Base-by-base conservation (phyloP, 2,888 invertebrate genomes). In the Amiota mariae region DNA sequence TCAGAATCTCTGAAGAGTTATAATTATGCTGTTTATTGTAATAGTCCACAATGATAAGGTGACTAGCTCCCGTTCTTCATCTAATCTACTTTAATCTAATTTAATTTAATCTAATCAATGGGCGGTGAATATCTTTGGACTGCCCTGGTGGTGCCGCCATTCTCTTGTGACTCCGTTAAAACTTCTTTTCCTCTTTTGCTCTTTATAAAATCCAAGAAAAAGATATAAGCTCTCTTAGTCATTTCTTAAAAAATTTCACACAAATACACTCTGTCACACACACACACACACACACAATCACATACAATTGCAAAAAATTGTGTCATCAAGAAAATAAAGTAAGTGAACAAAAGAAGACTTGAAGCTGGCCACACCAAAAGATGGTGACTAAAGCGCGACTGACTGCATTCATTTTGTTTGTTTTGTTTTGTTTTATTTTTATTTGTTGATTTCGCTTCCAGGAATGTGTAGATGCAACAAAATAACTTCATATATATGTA, bases 251-350 rank as follows among this genome's bases (percentile, higher is more conserved):
- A 82, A 85, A 85, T 83, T 79, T 81, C 70, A 74, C 68, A 66
- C n/a, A 24, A 48, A 51, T 75, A 66, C 82, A 81, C 79, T 79
- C 78, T n/a, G n/a, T 79, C 78, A 24, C 24, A 24, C 3, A 24
- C 24, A 24, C 3, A 74, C 78, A 80, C 78, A 24, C 24, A 24
- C 3, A 24, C 24, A 24, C 3, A 74, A 76, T 74, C 77, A 80
- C 76, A 79, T 76, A 78, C 80, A 78, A 78, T 36, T 78, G 77
- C 73, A 73, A 51, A 76, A 81, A 82, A 83, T 82, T 83, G 83
- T 83, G 83, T 83, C 85, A 83, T 80, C 81, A 79, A 81, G 78
- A 83, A 83, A 82, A 83, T 79, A 80, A 81, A 80, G 76, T 72
- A 74, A 59, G 51, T 56, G 70, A 48, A 73, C 48, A 15, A 57